Conservation (phyloP, 2,113 vertebrate species). For the Bos javanicus region DNA sequence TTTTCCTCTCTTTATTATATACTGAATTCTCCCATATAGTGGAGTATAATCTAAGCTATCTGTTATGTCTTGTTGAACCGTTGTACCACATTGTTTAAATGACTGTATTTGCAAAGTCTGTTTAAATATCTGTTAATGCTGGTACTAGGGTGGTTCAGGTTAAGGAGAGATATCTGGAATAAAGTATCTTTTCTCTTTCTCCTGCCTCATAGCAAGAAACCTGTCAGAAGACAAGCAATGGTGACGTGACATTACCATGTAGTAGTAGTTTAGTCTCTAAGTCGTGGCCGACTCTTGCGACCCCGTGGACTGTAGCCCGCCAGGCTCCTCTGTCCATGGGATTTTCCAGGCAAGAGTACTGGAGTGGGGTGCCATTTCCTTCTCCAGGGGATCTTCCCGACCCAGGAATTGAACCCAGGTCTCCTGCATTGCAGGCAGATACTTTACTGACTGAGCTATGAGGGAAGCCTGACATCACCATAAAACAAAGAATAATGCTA, state of each 20-base stretch:
- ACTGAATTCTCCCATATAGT: background rate
- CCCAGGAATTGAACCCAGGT: background rate
- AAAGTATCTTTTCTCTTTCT: background rate
- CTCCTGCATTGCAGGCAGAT: background rate
- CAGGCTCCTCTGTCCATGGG: background rate
- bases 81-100: background rate
- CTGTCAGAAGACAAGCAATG: background rate
- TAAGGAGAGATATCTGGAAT: background rate
- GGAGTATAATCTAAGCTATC: background rate
- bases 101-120: background rate
- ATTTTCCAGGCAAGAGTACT: background rate
- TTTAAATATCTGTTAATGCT: background rate
- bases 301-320: rapidly evolving
- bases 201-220: background rate
- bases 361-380: background rate
- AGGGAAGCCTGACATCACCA: background rate
- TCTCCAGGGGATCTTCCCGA: background rate
- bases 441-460: background rate
- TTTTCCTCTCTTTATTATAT: background rate
- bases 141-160: background rate
- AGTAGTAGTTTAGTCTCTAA: background rate
- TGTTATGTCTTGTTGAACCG: background rate
- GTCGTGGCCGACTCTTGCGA: rapidly evolving
- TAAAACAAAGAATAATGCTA: background rate
- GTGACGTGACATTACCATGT: rapidly evolving